Percentiles rank a stretch among this genome's conserved stretches.
Evolutionary conservation across 2,888 invertebrate species (phyloP).

Genomic region (Lasioglossum pauxillum): DNA sequence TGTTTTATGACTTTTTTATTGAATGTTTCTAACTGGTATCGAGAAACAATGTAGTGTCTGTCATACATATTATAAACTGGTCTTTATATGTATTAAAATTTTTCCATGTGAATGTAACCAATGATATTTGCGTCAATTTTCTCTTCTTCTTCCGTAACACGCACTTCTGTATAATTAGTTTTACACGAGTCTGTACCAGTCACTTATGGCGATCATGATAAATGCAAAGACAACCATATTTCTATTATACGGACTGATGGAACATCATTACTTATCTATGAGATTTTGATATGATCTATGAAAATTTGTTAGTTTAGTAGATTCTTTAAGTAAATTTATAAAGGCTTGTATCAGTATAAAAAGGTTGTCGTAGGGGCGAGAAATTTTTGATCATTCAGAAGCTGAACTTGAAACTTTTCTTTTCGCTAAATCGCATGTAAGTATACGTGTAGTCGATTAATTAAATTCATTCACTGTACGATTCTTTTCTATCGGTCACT

Average conservation of each 20-base stretch:
- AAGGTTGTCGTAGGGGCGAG: slow-evolving; percentile 28
- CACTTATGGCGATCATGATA: slow-evolving; percentile 52
- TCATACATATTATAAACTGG: slow-evolving; percentile 77
- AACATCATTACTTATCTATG: slow-evolving; percentile 34
- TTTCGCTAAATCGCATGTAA: neutral
- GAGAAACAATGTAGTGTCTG: slow-evolving; percentile 73
- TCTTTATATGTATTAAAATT: slow-evolving; percentile 77
- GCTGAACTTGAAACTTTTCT: slow-evolving; percentile 10
- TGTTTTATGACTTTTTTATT: slow-evolving; percentile 72
- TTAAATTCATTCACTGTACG: neutral
- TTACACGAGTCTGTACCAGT: slow-evolving; percentile 56
- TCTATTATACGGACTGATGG: slow-evolving; percentile 28
- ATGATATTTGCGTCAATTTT: slow-evolving; percentile 64
- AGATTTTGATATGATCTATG: slow-evolving; percentile 33
- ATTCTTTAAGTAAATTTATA: slow-evolving; percentile 45
- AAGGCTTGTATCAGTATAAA: slow-evolving; percentile 50
- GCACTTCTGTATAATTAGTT: slow-evolving; percentile 46
- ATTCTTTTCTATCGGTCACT: neutral
- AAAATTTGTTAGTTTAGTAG: slow-evolving; percentile 32
- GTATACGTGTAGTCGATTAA: neutral
- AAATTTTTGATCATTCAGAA: neutral
- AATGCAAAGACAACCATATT: slow-evolving; percentile 33
- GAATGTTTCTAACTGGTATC: slow-evolving; percentile 75
- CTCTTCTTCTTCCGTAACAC: slow-evolving; percentile 38
- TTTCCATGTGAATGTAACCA: slow-evolving; percentile 67